Percentiles rank a stretch among this genome's conserved stretches.
Conservation (phyloP, 2,888 invertebrate species). For the Hypsopygia costalis region DNA sequence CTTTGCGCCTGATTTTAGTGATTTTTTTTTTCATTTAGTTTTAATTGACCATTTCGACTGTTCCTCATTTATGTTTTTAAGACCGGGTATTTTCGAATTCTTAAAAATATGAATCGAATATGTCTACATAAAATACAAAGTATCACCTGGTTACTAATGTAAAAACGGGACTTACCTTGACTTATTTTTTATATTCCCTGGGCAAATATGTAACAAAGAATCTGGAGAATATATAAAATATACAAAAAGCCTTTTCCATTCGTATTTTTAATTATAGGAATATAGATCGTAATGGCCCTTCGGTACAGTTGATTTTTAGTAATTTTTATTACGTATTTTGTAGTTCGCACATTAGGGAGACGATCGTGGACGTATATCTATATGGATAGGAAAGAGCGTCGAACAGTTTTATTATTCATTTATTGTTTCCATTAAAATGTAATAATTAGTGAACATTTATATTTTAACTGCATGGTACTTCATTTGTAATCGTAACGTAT, state of each 20-base stretch:
- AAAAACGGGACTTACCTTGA: too few relatives aligned
- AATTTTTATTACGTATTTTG: conserved; percentile 17
- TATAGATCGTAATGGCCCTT: too few relatives aligned
- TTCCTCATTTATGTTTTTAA: conserved; percentile 33
- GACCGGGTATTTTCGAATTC: too few relatives aligned
- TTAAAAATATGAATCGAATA: too few relatives aligned
- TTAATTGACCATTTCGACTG: conserved; percentile 39
- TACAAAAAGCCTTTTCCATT: too few relatives aligned
- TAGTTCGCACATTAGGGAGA: conserved; percentile 16
- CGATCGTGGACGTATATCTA: conserved; percentile 43
- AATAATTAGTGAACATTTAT: conserved; percentile 38
- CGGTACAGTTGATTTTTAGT: conserved; percentile 19
- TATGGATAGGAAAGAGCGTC: conserved; percentile 35
- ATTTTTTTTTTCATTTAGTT: conserved; percentile 42
- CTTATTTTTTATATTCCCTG: too few relatives aligned
- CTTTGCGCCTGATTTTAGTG: conserved; percentile 53
- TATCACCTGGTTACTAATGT: too few relatives aligned
- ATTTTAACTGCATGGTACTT: conserved; percentile 57
- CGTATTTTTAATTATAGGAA: too few relatives aligned
- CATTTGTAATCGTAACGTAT: conserved; percentile 47
- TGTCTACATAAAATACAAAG: too few relatives aligned
- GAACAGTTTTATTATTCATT: conserved; percentile 77
- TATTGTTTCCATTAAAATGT: conserved; percentile 71
- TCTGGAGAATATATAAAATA: too few relatives aligned
- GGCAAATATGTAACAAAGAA: too few relatives aligned